A percentile compares a stretch with the other conserved stretches of the same genome.
Evolutionary conservation across 2,888 invertebrate species (phyloP).

Genomic region (Penaeus monodon): DNA sequence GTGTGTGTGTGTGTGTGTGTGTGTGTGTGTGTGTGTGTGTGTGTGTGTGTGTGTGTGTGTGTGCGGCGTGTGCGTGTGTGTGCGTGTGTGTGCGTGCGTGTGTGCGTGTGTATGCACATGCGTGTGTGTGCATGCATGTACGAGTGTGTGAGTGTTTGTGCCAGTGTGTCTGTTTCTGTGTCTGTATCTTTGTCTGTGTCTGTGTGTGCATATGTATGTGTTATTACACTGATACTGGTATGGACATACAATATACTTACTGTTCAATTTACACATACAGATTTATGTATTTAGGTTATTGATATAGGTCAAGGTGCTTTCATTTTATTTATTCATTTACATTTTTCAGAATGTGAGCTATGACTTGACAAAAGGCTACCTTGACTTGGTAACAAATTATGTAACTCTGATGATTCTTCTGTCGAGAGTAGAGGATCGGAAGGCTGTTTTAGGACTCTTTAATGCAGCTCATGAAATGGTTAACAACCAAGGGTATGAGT

Average conservation of each 20-base stretch:
- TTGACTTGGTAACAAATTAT: constrained; percentile 94
- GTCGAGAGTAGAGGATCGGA: constrained; percentile 97
- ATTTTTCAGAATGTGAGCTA: constrained; percentile 80
- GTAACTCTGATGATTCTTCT: constrained; percentile 95
- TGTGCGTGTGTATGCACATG: too few relatives aligned
- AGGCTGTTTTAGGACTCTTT: constrained; percentile 95
- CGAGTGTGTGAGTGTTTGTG: too few relatives aligned
- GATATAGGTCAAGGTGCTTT: background rate
- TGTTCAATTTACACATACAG: too few relatives aligned
- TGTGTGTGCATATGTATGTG: background rate
- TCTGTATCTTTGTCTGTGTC: background rate
- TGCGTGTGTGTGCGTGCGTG: too few relatives aligned
- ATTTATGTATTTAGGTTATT: too few relatives aligned
- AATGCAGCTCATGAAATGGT: constrained; percentile 98
- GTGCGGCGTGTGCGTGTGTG: background rate
- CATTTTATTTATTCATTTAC: constrained; percentile 2
- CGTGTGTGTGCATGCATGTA: too few relatives aligned
- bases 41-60: background rate
- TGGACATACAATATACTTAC: too few relatives aligned
- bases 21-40: background rate
- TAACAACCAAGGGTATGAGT: constrained; percentile 77
- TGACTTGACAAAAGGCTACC: constrained; percentile 94
- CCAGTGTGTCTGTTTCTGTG: background rate
- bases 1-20: background rate
- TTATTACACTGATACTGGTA: too few relatives aligned